These are phyloP conservation scores for Microctonus hyperodae DNA, from an alignment of 2,888 invertebrate species.

Conservation along the genomic window DNA sequence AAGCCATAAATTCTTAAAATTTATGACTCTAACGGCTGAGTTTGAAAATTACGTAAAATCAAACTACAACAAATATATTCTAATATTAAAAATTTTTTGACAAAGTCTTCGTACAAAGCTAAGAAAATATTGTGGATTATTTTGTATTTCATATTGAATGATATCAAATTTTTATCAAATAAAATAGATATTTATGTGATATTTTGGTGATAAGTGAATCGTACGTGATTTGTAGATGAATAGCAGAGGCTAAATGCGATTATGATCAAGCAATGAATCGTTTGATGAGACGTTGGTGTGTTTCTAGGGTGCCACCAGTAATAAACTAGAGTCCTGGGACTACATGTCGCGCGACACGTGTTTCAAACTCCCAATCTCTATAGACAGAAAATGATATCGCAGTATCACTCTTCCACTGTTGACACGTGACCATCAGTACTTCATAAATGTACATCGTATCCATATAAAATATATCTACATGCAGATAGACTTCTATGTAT, in stretches of 20 bases:
- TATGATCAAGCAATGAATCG: slow-evolving; percentile 46
- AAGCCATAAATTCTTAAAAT: background rate
- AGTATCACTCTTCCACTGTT: slow-evolving; percentile 46
- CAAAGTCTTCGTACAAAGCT: too few species aligned
- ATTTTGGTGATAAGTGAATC: background rate
- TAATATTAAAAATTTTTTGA: too few species aligned
- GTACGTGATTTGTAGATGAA: slow-evolving; percentile 50
- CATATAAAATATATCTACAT: background rate
- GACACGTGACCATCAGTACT: slow-evolving; percentile 58
- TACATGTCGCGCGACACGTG: slow-evolving; percentile 57
- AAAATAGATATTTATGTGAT: background rate
- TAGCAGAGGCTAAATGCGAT: slow-evolving; percentile 57
- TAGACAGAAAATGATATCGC: slow-evolving; percentile 53
- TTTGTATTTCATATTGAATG: too few species aligned
- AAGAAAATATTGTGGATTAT: too few species aligned
- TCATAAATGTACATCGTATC: slow-evolving; percentile 52
- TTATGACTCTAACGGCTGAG: background rate
- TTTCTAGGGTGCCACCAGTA: slow-evolving; percentile 16
- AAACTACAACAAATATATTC: background rate
- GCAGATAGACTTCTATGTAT: too few species aligned
- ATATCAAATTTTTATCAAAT: too few species aligned
- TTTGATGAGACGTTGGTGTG: slow-evolving; percentile 25
- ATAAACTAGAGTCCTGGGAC: slow-evolving; percentile 42
- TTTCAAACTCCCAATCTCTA: slow-evolving; percentile 44
- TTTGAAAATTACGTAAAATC: background rate